These are phyloP conservation scores for Scaptomyza hsui DNA, from an alignment of 1,140 invertebrate species.

Conservation along the genomic window DNA sequence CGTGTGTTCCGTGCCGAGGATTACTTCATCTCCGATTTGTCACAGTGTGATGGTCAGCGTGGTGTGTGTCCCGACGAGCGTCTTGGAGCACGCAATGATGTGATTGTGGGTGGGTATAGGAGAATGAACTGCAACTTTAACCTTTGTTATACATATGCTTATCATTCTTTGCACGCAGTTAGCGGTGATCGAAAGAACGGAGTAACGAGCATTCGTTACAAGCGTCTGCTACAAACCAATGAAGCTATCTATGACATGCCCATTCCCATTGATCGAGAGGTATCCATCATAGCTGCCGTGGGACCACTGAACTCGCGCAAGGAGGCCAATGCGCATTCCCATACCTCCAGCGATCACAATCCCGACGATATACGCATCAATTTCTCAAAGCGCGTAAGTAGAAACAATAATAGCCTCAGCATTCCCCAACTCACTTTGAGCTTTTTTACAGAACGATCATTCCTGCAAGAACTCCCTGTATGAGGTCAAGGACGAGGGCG, in stretches of 20 bases:
- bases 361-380: slow-evolving; percentile 90
- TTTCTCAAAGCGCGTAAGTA: slow-evolving; percentile 86
- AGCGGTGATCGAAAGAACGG: slow-evolving; percentile 91
- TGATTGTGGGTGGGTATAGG: slow-evolving; percentile 86
- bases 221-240: slow-evolving; percentile 90
- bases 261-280: slow-evolving; percentile 88
- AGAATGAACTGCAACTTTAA: neutral
- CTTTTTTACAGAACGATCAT: slow-evolving; percentile 68
- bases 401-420: no score
- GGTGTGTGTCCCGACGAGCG: slow-evolving; percentile 94
- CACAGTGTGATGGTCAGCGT: slow-evolving; percentile 91
- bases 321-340: slow-evolving; percentile 92
- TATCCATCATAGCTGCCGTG: slow-evolving; percentile 94
- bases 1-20: slow-evolving; percentile 91
- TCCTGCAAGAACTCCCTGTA: slow-evolving; percentile 83
- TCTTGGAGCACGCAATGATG: slow-evolving; percentile 93
- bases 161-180: slow-evolving; percentile 77
- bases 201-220: slow-evolving; percentile 92
- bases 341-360: slow-evolving; percentile 88
- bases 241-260: slow-evolving; percentile 89
- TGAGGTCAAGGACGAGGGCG: slow-evolving; percentile 84
- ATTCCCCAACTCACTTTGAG: neutral
- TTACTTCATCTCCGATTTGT: slow-evolving; percentile 93
- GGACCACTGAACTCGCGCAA: slow-evolving; percentile 91
- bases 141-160: neutral